Conservation (phyloP, 2,113 vertebrate genomes). For the Ailuropoda melanoleuca region DNA sequence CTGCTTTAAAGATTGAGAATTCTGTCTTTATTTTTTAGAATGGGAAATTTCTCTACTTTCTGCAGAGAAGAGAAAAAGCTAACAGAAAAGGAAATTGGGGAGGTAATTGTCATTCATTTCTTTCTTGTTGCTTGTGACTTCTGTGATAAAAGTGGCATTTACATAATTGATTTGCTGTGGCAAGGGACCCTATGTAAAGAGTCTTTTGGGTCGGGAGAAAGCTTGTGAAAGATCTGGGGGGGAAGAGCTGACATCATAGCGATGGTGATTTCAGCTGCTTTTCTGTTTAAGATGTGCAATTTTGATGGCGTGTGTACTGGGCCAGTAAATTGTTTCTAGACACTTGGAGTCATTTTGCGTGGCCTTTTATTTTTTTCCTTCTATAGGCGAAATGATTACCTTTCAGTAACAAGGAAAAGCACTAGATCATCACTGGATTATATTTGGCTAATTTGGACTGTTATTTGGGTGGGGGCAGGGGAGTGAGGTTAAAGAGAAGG, state of each 20-base stretch:
- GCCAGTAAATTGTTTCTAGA: slow-evolving; percentile 66
- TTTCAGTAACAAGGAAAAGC: slow-evolving; percentile 51
- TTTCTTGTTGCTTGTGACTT: slow-evolving; percentile 66
- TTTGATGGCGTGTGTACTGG: background rate
- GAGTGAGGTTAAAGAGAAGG: slow-evolving; percentile 24
- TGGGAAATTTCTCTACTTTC: slow-evolving; percentile 78
- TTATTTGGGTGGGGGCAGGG: background rate
- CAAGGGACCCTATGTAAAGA: slow-evolving; percentile 43
- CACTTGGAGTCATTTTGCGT: slow-evolving; percentile 47
- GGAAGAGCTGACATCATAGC: background rate
- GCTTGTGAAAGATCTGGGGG: slow-evolving; percentile 36
- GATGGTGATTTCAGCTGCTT: slow-evolving; percentile 56
- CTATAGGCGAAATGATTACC: slow-evolving; percentile 41
- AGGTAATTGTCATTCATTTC: slow-evolving; percentile 74
- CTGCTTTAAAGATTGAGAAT: slow-evolving; percentile 61
- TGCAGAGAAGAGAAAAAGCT: slow-evolving; percentile 69
- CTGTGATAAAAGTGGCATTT: slow-evolving; percentile 62
- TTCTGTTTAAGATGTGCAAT: slow-evolving; percentile 60
- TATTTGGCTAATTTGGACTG: slow-evolving; percentile 41
- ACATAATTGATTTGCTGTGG: slow-evolving; percentile 50
- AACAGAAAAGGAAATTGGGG: slow-evolving; percentile 71
- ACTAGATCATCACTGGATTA: slow-evolving; percentile 34
- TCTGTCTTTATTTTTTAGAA: slow-evolving; percentile 52
- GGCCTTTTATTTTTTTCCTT: background rate
- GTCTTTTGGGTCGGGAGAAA: slow-evolving; percentile 30